Base-by-base conservation (phyloP, 2,888 invertebrate species). In the Acleris sparsana region DNA sequence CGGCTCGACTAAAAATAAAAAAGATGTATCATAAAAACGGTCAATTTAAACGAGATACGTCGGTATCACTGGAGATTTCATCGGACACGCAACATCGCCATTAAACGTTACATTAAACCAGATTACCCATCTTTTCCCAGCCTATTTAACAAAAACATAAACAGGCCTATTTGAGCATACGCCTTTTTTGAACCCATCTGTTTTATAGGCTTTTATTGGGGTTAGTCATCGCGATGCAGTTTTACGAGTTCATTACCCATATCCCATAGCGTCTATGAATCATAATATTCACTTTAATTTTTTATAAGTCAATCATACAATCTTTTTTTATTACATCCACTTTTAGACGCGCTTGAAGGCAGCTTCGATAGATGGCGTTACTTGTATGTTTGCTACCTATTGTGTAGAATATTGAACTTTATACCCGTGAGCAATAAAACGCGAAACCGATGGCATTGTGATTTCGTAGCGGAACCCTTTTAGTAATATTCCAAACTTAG, bases 201-300 rank as follows among this genome's bases (percentile, higher is more conserved):
- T 60, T 66, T 62, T 62, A 66, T 66, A 48, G 43, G 44, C 39
- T 48, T 66, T 57, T 66, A 62, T 62, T 66, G 39, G 52, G 52
- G 62, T 66, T 62, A 66, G 52, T 66, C 66, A 62, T 22, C 65
- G 33, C 51, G 62, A 43, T 57, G 61, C 66, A 62, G 66, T 66
- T 66, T 63, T 62, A 66, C 48, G 66, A 55, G 61, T 62, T 66
- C 56, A 22, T 62, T 62, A 61, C 46, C 66, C 52, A 61, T 49
- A 58, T 39, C 55, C 22, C 43, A 53, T 59, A 55, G 22, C 22
- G 11, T 43, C 39, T 20, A 44, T 56, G 60, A 56, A 33, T 61
- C 60, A 65, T 55, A 61, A 60, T 51, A 43, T 46, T 39, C 13
- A 33, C 13, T 33, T 39, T 39, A 13, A 13, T 39, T 39, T 39